Evolutionary conservation across 2,113 vertebrate species (phyloP).

Genomic region (Collichthys lucidus): DNA sequence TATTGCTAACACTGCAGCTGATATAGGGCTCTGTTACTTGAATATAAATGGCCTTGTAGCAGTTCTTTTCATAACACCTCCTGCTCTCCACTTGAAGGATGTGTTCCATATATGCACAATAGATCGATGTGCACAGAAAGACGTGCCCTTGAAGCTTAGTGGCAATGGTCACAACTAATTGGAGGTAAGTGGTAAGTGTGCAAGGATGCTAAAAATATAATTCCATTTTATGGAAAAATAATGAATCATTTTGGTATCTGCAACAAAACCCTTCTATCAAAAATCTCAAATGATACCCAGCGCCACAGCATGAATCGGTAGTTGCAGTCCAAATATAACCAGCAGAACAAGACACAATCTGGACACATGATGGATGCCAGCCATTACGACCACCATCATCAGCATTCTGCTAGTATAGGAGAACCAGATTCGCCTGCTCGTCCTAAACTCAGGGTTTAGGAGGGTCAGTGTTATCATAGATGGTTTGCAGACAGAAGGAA

Average conservation of each 20-base stretch:
- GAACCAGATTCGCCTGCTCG: conserved; percentile 14
- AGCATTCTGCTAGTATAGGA: neutral
- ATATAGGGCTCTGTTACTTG: neutral
- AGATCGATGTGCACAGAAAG: too few species aligned
- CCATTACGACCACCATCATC: neutral
- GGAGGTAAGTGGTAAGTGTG: too few species aligned
- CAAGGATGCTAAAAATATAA: too few species aligned
- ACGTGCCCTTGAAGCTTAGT: too few species aligned
- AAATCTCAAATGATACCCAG: neutral
- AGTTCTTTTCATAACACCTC: too few species aligned
- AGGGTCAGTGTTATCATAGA: too few species aligned
- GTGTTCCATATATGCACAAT: too few species aligned
- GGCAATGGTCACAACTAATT: neutral
- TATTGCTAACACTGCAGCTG: neutral
- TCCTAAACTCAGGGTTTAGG: conserved; percentile 12
- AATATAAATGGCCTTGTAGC: neutral
- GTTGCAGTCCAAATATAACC: neutral
- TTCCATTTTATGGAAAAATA: neutral
- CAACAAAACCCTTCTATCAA: neutral
- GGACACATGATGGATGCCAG: neutral
- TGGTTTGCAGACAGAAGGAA: too few species aligned
- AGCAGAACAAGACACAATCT: neutral
- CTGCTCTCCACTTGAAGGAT: too few species aligned
- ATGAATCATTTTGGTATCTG: neutral
- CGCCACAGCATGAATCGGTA: neutral